Base-by-base conservation (phyloP, 2,113 vertebrate species). In the Rousettus leschenaultii region DNA sequence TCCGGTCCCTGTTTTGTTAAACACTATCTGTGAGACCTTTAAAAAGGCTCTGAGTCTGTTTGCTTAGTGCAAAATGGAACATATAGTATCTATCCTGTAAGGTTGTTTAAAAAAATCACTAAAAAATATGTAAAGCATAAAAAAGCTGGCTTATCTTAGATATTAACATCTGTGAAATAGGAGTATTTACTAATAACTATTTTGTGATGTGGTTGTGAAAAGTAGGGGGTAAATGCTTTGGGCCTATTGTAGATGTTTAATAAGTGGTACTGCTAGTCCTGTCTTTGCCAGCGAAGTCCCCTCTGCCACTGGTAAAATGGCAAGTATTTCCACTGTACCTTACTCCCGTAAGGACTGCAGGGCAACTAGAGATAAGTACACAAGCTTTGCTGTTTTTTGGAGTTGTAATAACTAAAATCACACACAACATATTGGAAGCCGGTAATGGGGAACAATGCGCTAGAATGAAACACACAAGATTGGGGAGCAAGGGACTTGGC, bases 171-270 rank as follows among this genome's bases (percentile, higher is more conserved):
- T 87, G 1, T 80, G 89, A 84, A 95, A 92, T 80, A 51, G 71
- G 74, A n/a, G n/a, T 79, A 68, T 88, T 97, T 66, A 30, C 11
- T 48, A 93, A 73, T 45, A 48, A 4, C 45, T 68, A 33, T 65
- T 89, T 97, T 77, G 33, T 45, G 87, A 79, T 73, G 33, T 53
- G 21, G 87, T 74, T 86, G 38, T 89, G 73, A 70, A 89, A 63
- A 83, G 68, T 14, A 82, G 61, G 10, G 22, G 13, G 33, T 65
- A 61, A 90, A 68, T 26, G 70, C 43, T 45, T 83, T 86, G 89
- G 82, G 35, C 43, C 55, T 79, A 35, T 26, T 75, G n/a, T 16
- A 71, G 30, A 38, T 83, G 51, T 75, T 89, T 92, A 87, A 57
- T 89, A 93, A 95, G 77, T 51, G 85, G 40, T 73, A 33, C 68